Evolutionary conservation across 2,888 invertebrate species (phyloP).

Genomic region (Andrena camellia): DNA sequence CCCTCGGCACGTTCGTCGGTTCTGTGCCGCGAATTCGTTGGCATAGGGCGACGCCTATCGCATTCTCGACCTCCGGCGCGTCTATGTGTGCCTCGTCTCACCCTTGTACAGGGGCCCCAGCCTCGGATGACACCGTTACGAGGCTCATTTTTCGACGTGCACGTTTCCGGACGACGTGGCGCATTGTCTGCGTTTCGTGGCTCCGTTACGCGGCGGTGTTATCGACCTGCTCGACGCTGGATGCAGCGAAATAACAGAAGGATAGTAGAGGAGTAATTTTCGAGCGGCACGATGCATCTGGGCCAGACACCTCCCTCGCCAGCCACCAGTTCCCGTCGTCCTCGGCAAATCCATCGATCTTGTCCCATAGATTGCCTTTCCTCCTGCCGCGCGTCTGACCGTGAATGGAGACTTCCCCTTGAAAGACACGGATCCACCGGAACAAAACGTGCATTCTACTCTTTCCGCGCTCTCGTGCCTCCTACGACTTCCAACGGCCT

Average conservation of each 20-base stretch:
- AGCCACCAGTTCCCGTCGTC: not conserved
- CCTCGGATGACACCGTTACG: slow-evolving; percentile 43
- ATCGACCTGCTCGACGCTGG: slow-evolving; percentile 36
- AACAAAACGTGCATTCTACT: not conserved
- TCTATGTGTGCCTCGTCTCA: not conserved
- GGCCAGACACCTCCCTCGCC: not conserved
- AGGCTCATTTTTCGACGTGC: slow-evolving; percentile 64
- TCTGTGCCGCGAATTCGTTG: slow-evolving; percentile 47
- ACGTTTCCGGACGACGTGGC: slow-evolving; percentile 58
- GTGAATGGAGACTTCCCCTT: not conserved
- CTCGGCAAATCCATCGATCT: not conserved
- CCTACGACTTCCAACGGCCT: no score
- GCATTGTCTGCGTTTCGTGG: slow-evolving; percentile 62
- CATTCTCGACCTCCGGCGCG: not conserved
- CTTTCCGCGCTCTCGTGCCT: no score
- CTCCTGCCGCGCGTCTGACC: no score
- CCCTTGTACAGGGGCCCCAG: slow-evolving; percentile 1
- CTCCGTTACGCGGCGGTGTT: slow-evolving; percentile 49
- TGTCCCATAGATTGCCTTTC: not conserved
- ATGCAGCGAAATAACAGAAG: slow-evolving; percentile 17
- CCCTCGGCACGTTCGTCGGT: slow-evolving; percentile 29
- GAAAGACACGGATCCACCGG: not conserved
- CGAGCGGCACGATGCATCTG: not conserved
- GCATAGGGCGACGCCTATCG: not conserved
- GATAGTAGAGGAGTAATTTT: slow-evolving; percentile 8